Evolutionary conservation across 2,888 invertebrate species (phyloP).

Genomic region (Odontothrips loti): DNA sequence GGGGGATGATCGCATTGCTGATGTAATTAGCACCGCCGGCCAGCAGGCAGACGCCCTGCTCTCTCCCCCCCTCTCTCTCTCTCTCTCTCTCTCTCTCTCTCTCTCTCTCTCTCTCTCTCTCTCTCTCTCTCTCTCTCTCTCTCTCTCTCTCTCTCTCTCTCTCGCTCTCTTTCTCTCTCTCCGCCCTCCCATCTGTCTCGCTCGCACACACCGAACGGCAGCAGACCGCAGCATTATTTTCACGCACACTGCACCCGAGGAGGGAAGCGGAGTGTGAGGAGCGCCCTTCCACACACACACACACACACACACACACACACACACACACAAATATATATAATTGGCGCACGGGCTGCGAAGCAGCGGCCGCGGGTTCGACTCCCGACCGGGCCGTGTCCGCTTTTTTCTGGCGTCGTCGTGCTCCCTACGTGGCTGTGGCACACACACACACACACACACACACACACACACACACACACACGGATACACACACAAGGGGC

Average conservation of each 20-base stretch:
- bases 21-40: neutral
- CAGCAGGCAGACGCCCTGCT: neutral
- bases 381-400: too few species aligned
- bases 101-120: neutral
- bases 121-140: conserved; percentile 4
- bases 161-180: neutral
- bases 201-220: neutral
- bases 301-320: too few species aligned
- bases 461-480: too few species aligned
- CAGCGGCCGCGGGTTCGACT: too few species aligned
- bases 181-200: neutral
- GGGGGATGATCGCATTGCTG: conserved; percentile 1
- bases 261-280: neutral
- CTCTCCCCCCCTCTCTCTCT: neutral
- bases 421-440: too few species aligned
- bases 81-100: conserved; percentile 13
- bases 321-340: too few species aligned
- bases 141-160: conserved; percentile 1
- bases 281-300: too few species aligned
- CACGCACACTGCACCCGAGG: too few species aligned
- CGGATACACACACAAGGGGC: too few species aligned
- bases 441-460: too few species aligned
- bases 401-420: too few species aligned
- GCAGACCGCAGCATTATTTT: neutral
- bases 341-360: too few species aligned